Evolutionary conservation across 2,797 vertebrate genomes (phyloP).

Genomic region (Pogonophryne albipinna): DNA sequence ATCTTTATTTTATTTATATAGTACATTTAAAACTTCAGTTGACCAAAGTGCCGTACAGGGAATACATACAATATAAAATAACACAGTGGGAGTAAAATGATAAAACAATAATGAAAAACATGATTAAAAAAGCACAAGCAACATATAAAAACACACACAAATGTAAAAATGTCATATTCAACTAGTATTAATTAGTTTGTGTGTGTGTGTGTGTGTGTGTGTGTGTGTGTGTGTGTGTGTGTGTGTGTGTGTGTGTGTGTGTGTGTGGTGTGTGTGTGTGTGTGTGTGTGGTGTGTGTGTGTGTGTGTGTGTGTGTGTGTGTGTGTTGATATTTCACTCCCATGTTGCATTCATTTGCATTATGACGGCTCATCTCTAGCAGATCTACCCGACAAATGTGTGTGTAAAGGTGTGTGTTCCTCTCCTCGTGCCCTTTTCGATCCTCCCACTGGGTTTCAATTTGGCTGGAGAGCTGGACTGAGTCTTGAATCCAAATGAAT

Average conservation of each 20-base stretch:
- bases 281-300: conserved; percentile 6
- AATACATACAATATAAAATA: too few species aligned
- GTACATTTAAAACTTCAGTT: too few species aligned
- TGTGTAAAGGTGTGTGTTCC: neutral
- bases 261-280: conserved; percentile 6
- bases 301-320: conserved; percentile 4
- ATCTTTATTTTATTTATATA: too few species aligned
- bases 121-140: too few species aligned
- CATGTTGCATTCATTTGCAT: conserved; percentile 3
- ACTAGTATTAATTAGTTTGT: too few species aligned
- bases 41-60: too few species aligned
- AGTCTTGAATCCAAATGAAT: conserved; percentile 43
- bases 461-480: conserved; percentile 37
- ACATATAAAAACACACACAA: too few species aligned
- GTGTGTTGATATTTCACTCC: conserved; percentile 2
- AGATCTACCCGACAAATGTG: neutral
- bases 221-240: neutral
- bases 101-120: too few species aligned
- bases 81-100: too few species aligned
- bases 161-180: too few species aligned
- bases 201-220: conserved; percentile 3
- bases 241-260: conserved; percentile 2
- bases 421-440: conserved; percentile 8
- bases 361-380: neutral
- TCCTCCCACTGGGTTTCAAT: conserved; percentile 14